These are phyloP conservation scores for Subacronicta megacephala DNA, from an alignment of 2,888 invertebrate species.

Conservation along the genomic window DNA sequence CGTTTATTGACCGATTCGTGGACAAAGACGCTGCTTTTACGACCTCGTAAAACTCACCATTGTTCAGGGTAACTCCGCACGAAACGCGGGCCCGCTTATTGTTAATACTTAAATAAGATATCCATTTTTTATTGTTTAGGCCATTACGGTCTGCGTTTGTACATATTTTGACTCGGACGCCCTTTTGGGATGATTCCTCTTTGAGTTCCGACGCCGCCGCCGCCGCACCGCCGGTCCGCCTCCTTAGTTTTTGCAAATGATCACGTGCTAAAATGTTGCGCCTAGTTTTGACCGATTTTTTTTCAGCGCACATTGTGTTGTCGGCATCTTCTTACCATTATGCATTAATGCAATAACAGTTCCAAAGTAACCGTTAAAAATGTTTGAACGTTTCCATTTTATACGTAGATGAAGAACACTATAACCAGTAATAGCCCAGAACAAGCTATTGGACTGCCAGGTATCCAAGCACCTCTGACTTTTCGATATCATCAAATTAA, in stretches of 20 bases:
- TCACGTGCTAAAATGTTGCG: constrained; percentile 74
- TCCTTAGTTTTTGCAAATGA: constrained; percentile 71
- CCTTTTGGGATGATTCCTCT: constrained; percentile 69
- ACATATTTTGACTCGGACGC: constrained; percentile 85
- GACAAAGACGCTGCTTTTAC: constrained; percentile 85
- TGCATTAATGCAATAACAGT: constrained; percentile 40
- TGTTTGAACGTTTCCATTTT: background rate
- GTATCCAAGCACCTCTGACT: too few relatives aligned
- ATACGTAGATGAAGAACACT: too few relatives aligned
- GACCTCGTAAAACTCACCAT: constrained; percentile 82
- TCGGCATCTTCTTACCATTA: constrained; percentile 34
- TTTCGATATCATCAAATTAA: too few relatives aligned
- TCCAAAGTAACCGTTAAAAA: constrained; percentile 49
- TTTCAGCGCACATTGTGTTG: constrained; percentile 27
- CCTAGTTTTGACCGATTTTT: constrained; percentile 36
- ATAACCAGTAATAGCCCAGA: too few relatives aligned
- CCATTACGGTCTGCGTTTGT: constrained; percentile 83
- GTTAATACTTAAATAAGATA: constrained; percentile 87
- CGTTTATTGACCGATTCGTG: constrained; percentile 80
- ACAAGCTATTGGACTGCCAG: too few relatives aligned
- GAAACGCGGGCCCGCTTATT: constrained; percentile 81
- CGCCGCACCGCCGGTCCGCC: constrained; percentile 66
- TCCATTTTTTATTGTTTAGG: constrained; percentile 85
- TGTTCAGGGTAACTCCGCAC: constrained; percentile 77
- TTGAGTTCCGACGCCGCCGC: constrained; percentile 67